Evolutionary conservation across 2,113 vertebrate species (phyloP).

Genomic region (Calidris pygmaea): DNA sequence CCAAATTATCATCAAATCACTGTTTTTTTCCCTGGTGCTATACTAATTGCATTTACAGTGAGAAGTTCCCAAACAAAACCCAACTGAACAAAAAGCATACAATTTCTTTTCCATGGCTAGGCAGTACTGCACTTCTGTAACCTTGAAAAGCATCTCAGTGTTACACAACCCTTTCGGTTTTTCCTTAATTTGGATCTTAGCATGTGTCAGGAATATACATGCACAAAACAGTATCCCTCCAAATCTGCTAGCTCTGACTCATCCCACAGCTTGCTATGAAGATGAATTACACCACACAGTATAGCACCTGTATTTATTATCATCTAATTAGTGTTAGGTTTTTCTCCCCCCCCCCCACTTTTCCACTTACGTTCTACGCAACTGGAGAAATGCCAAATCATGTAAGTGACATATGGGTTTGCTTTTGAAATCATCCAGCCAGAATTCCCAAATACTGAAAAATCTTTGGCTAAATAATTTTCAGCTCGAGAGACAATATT

Average conservation of each 20-base stretch:
- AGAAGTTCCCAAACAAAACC: background rate
- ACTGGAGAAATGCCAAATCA: slow-evolving; percentile 69
- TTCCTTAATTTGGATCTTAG: background rate
- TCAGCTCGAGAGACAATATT: slow-evolving; percentile 56
- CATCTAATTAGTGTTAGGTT: slow-evolving; percentile 61
- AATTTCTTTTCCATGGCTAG: background rate
- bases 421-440: slow-evolving; percentile 64
- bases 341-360: background rate
- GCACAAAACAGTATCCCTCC: background rate
- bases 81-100: background rate
- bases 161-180: background rate
- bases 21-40: background rate
- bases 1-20: background rate
- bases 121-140: background rate
- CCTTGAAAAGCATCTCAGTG: background rate
- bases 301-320: slow-evolving; percentile 67
- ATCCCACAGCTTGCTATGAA: slow-evolving; percentile 20
- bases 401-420: slow-evolving; percentile 70
- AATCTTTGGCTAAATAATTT: slow-evolving; percentile 69
- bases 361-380: slow-evolving; percentile 42
- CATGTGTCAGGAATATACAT: background rate
- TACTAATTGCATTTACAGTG: background rate
- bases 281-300: slow-evolving; percentile 15
- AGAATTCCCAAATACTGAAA: slow-evolving; percentile 63
- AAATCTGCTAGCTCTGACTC: background rate